Evolutionary conservation across 2,797 vertebrate species (phyloP), one percentile per base, ranked within the genome.

Genomic region (Sphenopsis melanotis): DNA sequence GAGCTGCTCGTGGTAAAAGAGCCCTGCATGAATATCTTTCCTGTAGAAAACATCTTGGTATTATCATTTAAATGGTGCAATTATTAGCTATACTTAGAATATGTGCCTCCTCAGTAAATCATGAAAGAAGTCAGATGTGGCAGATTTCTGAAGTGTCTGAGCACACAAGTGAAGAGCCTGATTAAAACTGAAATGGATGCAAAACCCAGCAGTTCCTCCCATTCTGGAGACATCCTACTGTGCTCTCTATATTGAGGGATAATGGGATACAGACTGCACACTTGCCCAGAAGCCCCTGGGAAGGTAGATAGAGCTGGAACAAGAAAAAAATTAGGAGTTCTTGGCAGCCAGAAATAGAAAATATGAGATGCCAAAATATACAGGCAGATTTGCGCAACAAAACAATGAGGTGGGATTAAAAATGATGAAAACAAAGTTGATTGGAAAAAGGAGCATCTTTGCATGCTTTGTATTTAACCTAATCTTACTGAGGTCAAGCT

Each of bases 61-160:
- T 97, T 97, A 97, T 90, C 95, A 97, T 97, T 93, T 92, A 96
- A 97, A 97, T 93, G 78, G 64, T 53, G 76, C 89, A 85, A 84
- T 96, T 96, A 95, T 93, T 95, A 86, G 71, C 93, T 90, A 57
- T 70, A 46, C 89, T 90, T 90, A 57, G 94, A 91, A 87, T 81
- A 60, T 63, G 74, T 88, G 77, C 64, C 82, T 94, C 72, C 89
- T 91, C 82, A 71, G 14, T 94, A 96, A 96, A 93, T 93, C 87
- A 69, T 29, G 61, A 52, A 59, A 92, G 88, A 85, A 95, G 92
- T 96, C 88, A 75, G 95, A 91, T 82, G 80, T 96, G 91, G 82
- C 77, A 88, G 88, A 84, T 94, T 92, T 93, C 64, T 95, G 90
- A 76, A 90, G 79, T 41, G 70, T 57, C 89, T 76, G 75, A 92